Conservation (phyloP, 2,113 vertebrate genomes). For the Poeciliopsis occidentalis region DNA sequence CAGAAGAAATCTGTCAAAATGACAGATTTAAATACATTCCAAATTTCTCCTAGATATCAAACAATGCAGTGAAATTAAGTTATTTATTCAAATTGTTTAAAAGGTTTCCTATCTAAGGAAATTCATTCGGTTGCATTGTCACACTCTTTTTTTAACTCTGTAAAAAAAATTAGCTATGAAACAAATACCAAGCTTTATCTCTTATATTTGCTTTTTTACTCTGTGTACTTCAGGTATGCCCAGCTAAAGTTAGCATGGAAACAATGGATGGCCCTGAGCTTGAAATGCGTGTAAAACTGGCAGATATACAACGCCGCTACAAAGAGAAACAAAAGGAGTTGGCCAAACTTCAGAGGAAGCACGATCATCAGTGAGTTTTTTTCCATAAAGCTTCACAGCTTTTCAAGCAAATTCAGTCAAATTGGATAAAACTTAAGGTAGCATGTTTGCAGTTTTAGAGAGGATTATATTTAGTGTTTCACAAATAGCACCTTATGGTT, state of each 20-base stretch:
- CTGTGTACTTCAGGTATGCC: slow-evolving; percentile 85
- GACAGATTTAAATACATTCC: no score
- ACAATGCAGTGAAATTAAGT: not conserved
- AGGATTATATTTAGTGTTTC: slow-evolving; percentile 1
- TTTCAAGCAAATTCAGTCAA: slow-evolving; percentile 12
- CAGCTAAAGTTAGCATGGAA: slow-evolving; percentile 90
- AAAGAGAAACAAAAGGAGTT: slow-evolving; percentile 96
- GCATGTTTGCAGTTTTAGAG: slow-evolving; percentile 1
- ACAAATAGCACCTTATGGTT: not conserved
- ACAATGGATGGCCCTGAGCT: slow-evolving; percentile 91
- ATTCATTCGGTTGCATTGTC: not conserved
- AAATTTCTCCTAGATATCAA: not conserved
- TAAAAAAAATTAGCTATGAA: not conserved
- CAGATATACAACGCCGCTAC: slow-evolving; percentile 91
- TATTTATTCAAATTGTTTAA: not conserved
- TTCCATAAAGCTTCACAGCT: not conserved
- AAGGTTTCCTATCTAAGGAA: not conserved
- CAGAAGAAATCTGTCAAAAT: no score
- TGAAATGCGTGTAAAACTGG: slow-evolving; percentile 90
- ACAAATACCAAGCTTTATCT: not conserved
- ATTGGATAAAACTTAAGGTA: not conserved
- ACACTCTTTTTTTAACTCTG: not conserved
- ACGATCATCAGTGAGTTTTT: slow-evolving; percentile 86
- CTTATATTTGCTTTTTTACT: not conserved
- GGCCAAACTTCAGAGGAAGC: slow-evolving; percentile 90